Conservation (phyloP, 35 echinoderm and acorn worm genomes). For the Chiridota heheva region DNA sequence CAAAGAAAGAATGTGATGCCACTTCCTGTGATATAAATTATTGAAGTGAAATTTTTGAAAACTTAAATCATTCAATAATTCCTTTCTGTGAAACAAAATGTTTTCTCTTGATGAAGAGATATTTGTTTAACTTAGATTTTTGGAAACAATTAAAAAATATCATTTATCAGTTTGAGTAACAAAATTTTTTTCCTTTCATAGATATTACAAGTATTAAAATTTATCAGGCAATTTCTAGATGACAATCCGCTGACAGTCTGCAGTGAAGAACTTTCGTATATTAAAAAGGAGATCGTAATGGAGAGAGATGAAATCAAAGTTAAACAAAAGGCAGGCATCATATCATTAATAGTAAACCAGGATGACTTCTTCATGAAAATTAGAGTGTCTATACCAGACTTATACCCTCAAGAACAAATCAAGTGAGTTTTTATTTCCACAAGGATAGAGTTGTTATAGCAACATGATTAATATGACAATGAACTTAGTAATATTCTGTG, state of each 20-base stretch:
- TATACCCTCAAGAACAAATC: conserved; percentile 67
- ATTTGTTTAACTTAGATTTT: no score
- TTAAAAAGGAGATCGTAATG: conserved; percentile 79
- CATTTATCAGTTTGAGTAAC: no score
- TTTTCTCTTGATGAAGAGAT: no score
- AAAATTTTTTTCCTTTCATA: conserved; percentile 23
- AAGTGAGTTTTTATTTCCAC: conserved; percentile 23
- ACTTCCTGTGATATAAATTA: no score
- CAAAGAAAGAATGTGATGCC: no score
- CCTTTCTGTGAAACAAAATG: no score
- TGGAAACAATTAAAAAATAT: no score
- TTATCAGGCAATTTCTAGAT: conserved; percentile 80
- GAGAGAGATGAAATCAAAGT: conserved; percentile 72
- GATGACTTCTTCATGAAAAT: conserved; percentile 81
- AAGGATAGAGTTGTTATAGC: not conserved
- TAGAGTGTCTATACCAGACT: conserved; percentile 76
- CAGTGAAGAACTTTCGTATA: conserved; percentile 86
- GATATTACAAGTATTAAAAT: conserved; percentile 77
- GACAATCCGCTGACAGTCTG: conserved; percentile 97
- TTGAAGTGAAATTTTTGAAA: no score
- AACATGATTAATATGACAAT: no score
- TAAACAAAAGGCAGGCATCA: conserved; percentile 84
- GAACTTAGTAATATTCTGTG: no score
- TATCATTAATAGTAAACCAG: conserved; percentile 60
- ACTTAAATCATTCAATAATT: no score